These are phyloP conservation scores for Altica lythri DNA, from an alignment of 2,888 invertebrate genomes.

Conservation along the genomic window DNA sequence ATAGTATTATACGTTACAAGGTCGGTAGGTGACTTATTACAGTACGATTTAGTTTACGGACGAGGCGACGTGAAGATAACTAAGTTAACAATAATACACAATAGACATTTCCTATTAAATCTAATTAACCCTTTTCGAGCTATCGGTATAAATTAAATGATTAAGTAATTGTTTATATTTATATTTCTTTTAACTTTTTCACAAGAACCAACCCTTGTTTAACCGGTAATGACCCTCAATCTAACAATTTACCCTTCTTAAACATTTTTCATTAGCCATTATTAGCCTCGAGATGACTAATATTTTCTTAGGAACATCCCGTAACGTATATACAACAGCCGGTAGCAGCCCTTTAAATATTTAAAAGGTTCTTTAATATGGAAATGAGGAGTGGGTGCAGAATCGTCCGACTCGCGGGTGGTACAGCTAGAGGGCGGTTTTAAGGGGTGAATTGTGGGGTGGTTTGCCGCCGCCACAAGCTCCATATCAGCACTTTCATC, in stretches of 20 bases:
- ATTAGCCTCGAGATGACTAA: background rate
- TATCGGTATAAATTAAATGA: too few relatives aligned
- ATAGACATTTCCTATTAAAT: too few relatives aligned
- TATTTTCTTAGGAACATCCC: constrained; percentile 4
- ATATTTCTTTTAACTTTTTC: background rate
- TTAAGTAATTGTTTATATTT: background rate
- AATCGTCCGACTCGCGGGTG: background rate
- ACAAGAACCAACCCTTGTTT: background rate
- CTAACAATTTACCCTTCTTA: too few relatives aligned
- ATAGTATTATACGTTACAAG: too few relatives aligned
- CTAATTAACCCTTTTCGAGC: too few relatives aligned
- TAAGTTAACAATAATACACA: too few relatives aligned
- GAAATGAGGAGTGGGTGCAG: constrained; percentile 37
- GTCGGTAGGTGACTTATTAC: too few relatives aligned
- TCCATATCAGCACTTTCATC: constrained; percentile 45
- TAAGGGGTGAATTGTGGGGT: constrained; percentile 12
- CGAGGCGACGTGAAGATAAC: too few relatives aligned
- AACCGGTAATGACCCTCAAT: too few relatives aligned
- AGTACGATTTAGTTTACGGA: too few relatives aligned
- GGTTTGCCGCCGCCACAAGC: constrained; percentile 23
- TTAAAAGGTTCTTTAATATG: constrained; percentile 46
- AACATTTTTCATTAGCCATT: background rate
- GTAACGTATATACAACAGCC: constrained; percentile 8
- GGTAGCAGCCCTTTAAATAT: constrained; percentile 40
- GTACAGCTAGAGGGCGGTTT: constrained; percentile 1